These are phyloP conservation scores for Netelia melanura DNA, from an alignment of 2,888 invertebrate species.

Conservation along the genomic window DNA sequence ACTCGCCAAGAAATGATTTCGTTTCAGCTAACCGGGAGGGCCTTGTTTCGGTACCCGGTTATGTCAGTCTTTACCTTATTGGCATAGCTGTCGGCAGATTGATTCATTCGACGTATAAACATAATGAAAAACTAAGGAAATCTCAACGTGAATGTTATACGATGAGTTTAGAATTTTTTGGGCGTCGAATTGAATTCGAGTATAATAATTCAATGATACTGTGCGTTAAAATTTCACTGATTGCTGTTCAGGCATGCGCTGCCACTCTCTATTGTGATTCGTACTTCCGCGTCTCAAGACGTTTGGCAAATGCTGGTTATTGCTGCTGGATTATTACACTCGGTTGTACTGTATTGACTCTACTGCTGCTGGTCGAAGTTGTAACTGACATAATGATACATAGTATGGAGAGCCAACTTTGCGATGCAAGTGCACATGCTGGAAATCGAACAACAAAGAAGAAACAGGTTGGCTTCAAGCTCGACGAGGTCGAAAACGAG, in stretches of 20 bases:
- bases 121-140: conserved; percentile 43
- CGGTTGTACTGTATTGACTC: conserved; percentile 86
- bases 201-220: conserved; percentile 79
- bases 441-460: conserved; percentile 43
- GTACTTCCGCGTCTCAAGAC: conserved; percentile 89
- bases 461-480: conserved; percentile 66
- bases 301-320: conserved; percentile 94
- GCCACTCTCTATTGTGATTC: conserved; percentile 85
- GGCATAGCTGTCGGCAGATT: conserved; percentile 89
- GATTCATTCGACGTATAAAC: conserved; percentile 82
- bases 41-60: conserved; percentile 93
- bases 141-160: conserved; percentile 59
- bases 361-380: conserved; percentile 87
- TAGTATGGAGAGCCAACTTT: conserved; percentile 1
- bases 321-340: conserved; percentile 91
- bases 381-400: conserved; percentile 81
- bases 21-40: conserved; percentile 97
- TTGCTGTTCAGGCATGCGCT: conserved; percentile 82
- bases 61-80: conserved; percentile 92
- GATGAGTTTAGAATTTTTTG: conserved; percentile 71
- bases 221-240: conserved; percentile 79
- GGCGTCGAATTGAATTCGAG: conserved; percentile 69
- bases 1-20: conserved; percentile 87
- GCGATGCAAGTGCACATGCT: not conserved
- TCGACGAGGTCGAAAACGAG: conserved; percentile 51